Base-by-base conservation (phyloP, 2,113 vertebrate genomes). In the Ceuthmochares aereus region DNA sequence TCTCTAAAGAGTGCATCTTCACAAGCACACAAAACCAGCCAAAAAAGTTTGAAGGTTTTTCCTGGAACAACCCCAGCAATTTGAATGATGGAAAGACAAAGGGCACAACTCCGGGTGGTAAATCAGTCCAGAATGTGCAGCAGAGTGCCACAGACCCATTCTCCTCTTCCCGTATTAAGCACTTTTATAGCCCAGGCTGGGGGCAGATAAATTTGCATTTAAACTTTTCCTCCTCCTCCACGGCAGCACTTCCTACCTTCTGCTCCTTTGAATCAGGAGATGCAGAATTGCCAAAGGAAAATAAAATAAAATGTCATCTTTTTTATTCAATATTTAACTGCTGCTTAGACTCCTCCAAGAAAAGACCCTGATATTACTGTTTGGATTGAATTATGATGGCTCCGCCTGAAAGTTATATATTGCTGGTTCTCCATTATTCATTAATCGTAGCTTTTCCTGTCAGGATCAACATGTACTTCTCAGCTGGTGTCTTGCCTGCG, bases 391-490 rank as follows among this genome's bases (percentile, higher is more conserved):
- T 97, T 94, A 96, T 14, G 62, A 87, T 87, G 95, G 90, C 94
- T 86, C 89, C 84, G 0, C 95, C 94, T 97, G 96, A 7, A 94
- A 94, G 95, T 94, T 97, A 94, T 95, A 87, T 96, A 94, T 97
- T 90, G 87, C 96, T 40, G 45, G 78, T 86, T 69, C 92, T 97
- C 95, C 84, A 94, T 97, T 97, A 97, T 96, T 96, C 97, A 97
- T 97, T 95, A 96, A 94, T 87, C 34, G 47, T 91, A 94, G 97
- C 92, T 97, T 97, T 95, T 56, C 82, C 96, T 95, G 96, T 97
- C 96, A 96, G 82, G 96, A 97, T 94, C 96, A 96, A 97, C 96
- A 95, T 96, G 94, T 87, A 94, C 87, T 90, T 97, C 92, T 97
- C 95, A 94, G 92, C 96, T 97, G 95, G 94, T 93, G 79, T 87